phyloP scores from a whole-genome alignment of 2,797 vertebrate species.

The Steatocranus sp. region DNA sequence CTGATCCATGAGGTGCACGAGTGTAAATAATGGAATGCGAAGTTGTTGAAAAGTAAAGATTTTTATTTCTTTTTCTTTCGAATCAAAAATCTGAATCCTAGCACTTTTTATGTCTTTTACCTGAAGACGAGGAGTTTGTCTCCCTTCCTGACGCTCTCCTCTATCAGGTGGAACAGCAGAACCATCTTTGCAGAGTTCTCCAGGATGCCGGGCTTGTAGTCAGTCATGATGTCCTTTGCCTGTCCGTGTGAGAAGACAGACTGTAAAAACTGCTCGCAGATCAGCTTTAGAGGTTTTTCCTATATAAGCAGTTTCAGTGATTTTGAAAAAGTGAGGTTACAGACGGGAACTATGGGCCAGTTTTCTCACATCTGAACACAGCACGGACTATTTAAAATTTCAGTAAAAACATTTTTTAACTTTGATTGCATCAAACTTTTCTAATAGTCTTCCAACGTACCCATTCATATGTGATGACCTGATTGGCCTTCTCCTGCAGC shows the following conservation, averaged over 20 bases:
- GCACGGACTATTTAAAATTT: fast-evolving
- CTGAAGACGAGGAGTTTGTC: constrained; percentile 97
- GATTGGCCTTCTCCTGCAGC: constrained; percentile 92
- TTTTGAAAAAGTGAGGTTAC: background rate
- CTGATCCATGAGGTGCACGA: background rate
- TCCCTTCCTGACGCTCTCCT: constrained; percentile 89
- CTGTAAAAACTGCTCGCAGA: background rate
- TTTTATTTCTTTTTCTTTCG: background rate
- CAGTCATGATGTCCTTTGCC: constrained; percentile 92
- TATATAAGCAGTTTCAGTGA: background rate
- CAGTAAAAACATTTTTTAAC: background rate
- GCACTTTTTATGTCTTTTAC: constrained; percentile 55
- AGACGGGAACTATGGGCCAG: background rate
- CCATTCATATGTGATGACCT: constrained; percentile 97
- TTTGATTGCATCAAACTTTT: background rate
- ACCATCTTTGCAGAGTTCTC: constrained; percentile 98
- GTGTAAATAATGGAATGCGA: background rate
- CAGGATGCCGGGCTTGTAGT: constrained; percentile 87
- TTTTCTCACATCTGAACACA: background rate
- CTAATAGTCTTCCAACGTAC: constrained; percentile 53
- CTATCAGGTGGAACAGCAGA: constrained; percentile 92
- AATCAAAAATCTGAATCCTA: background rate
- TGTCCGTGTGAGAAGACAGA: constrained; percentile 27
- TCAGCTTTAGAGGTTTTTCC: background rate
- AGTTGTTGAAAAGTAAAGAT: background rate